Conservation (phyloP, 2,113 vertebrate species). For the Pontoporia blainvillei region DNA sequence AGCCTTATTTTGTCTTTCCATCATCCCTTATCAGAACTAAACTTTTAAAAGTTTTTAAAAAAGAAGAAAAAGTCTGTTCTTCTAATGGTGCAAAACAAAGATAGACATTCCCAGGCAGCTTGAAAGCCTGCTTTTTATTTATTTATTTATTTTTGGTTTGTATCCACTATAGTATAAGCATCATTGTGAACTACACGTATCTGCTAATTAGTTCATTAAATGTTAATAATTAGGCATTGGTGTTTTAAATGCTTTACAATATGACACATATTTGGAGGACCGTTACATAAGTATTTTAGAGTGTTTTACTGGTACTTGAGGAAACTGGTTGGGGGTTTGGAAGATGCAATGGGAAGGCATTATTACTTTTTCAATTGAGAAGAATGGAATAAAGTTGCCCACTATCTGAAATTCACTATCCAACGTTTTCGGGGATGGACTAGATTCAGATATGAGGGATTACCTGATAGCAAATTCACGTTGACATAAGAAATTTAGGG, state of each 20-base stretch:
- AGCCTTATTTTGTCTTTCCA: not conserved
- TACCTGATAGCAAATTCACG: not conserved
- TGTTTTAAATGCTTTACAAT: not conserved
- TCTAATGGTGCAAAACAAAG: not conserved
- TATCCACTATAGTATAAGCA: not conserved
- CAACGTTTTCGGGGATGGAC: not conserved
- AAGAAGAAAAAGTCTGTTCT: not conserved
- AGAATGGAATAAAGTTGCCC: not conserved
- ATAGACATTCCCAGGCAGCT: not conserved
- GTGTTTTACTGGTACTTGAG: not conserved
- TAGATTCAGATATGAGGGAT: not conserved
- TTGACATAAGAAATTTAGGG: not conserved
- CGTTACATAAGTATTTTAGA: conserved; percentile 1
- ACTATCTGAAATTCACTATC: not conserved
- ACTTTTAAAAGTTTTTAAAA: not conserved
- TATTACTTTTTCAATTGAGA: not conserved
- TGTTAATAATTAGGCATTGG: not conserved
- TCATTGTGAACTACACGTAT: not conserved
- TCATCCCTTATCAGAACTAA: not conserved
- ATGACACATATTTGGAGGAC: not conserved
- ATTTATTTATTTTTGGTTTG: not conserved
- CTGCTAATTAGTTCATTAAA: not conserved
- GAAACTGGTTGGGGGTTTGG: not conserved
- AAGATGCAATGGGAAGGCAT: not conserved
- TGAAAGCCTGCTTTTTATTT: not conserved